Evolutionary conservation across 2,888 invertebrate species (phyloP).

Genomic region (Lasioglossum villosulum): DNA sequence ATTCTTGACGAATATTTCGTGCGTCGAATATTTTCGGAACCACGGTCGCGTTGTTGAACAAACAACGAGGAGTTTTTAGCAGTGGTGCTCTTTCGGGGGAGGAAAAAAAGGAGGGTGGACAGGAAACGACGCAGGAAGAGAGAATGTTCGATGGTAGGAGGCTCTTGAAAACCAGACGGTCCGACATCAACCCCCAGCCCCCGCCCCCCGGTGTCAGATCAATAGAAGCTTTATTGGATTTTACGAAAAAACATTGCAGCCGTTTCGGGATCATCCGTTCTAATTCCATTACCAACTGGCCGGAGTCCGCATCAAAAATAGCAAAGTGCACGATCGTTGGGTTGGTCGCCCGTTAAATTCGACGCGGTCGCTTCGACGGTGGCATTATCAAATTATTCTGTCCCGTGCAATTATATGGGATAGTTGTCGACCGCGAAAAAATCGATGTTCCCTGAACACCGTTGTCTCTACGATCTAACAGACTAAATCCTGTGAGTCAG

Average conservation of each 20-base stretch:
- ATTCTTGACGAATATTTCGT: conserved; percentile 1
- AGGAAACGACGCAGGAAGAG: conserved; percentile 23
- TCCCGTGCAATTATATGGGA: conserved; percentile 67
- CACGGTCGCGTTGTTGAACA: conserved; percentile 9
- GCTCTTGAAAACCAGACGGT: conserved; percentile 46
- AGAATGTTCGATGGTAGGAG: conserved; percentile 17
- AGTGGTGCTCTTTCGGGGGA: not conserved
- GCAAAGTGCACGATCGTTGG: conserved; percentile 34
- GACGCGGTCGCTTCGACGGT: conserved; percentile 48
- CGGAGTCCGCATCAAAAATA: conserved; percentile 57
- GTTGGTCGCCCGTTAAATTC: conserved; percentile 56
- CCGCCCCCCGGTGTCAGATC: conserved; percentile 23
- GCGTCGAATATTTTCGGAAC: conserved; percentile 26
- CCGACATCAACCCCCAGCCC: conserved; percentile 6
- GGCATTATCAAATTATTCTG: conserved; percentile 75
- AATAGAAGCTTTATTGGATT: conserved; percentile 69
- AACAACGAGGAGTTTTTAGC: conserved; percentile 37
- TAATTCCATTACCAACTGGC: conserved; percentile 70
- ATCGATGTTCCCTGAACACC: conserved; percentile 39
- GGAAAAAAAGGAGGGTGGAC: not conserved
- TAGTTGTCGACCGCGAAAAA: conserved; percentile 58
- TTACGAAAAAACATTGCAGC: conserved; percentile 53
- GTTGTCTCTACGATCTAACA: not conserved
- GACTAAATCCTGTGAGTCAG: no score
- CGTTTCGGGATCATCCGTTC: conserved; percentile 70